Evolutionary conservation across 2,888 invertebrate species (phyloP), one percentile per base, ranked within the genome.

Genomic region (Sympetrum striolatum): DNA sequence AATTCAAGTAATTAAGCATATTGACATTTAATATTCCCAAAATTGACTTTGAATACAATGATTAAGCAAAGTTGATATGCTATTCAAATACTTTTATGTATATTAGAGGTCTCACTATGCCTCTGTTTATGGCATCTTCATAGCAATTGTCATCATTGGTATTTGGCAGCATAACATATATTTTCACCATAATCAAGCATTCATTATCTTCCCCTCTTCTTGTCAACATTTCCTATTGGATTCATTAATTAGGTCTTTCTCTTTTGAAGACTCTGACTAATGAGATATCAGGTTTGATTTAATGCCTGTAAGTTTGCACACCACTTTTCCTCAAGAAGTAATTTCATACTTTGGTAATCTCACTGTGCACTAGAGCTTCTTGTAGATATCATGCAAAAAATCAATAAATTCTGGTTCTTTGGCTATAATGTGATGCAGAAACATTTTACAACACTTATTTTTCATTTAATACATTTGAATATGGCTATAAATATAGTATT

Each of bases 321-420:
- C 58, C 86, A 86, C 60, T 31, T 31, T 60, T 60, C 60, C 60
- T 60, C 37, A 35, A 82, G 60, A 35, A 86, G 37, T 60, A 18
- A 86, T 86, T 35, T 86, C 86, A 86, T 86, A 60, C 37, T n/a
- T 22, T 86, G 37, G 60, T 86, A 37, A 37, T 22, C 5, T 35
- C 60, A 86, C 86, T 18, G 58, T 31, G 14, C 86, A 86, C 60
- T 86, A 86, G 86, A 86, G 86, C 86, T 58, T 86, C 86, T 86
- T 86, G 86, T 60, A 60, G 48, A 6, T n/a, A 60, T n/a, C 60
- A 60, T 64, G 8, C 6, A 25, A n/a, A 64, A 3, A 0, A 1
- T 25, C 8, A 12, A 2, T 6, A 1, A n/a, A 73, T 73, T 73
- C 64, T 14, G 6, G 6, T 3, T 25, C n/a, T 73, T 5, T 8